Conservation (phyloP, 2,797 vertebrate genomes). For the Typhlichthys subterraneus region DNA sequence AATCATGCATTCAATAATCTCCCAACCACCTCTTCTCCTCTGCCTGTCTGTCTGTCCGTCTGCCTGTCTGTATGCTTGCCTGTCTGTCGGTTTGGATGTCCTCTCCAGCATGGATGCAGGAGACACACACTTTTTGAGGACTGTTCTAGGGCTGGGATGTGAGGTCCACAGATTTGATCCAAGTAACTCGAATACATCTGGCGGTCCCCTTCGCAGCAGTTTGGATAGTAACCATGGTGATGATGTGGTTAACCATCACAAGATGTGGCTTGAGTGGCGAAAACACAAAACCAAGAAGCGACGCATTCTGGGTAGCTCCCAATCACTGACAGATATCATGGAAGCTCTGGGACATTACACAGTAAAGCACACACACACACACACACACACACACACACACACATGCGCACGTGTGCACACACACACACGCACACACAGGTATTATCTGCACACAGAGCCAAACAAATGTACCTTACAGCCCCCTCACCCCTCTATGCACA, state of each 20-base stretch:
- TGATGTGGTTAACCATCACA: conserved; percentile 67
- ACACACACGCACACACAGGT: conserved; percentile 17
- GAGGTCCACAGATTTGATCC: conserved; percentile 81
- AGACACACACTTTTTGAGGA: conserved; percentile 71
- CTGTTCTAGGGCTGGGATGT: conserved; percentile 65
- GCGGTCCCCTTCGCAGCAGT: conserved; percentile 69
- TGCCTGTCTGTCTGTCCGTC: conserved; percentile 26
- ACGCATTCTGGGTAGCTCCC: conserved; percentile 60
- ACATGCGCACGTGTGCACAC: conserved; percentile 19
- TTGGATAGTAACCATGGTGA: conserved; percentile 65
- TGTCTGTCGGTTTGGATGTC: conserved; percentile 33
- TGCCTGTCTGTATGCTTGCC: conserved; percentile 28
- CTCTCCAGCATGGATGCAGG: conserved; percentile 71
- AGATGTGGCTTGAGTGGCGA: conserved; percentile 81
- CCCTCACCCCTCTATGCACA: conserved; percentile 62
- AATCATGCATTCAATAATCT: conserved; percentile 63
- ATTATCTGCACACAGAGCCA: conserved; percentile 30
- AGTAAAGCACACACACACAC: conserved; percentile 51
- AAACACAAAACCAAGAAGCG: conserved; percentile 51
- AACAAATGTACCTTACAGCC: conserved; percentile 67
- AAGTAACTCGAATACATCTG: conserved; percentile 60
- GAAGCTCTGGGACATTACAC: conserved; percentile 72
- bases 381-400: conserved; percentile 12
- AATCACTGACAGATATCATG: conserved; percentile 76
- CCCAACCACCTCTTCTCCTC: conserved; percentile 35